Evolutionary conservation across 2,113 vertebrate species (phyloP), one percentile per base, ranked within the genome.

Genomic region (Gobiocypris rarus): DNA sequence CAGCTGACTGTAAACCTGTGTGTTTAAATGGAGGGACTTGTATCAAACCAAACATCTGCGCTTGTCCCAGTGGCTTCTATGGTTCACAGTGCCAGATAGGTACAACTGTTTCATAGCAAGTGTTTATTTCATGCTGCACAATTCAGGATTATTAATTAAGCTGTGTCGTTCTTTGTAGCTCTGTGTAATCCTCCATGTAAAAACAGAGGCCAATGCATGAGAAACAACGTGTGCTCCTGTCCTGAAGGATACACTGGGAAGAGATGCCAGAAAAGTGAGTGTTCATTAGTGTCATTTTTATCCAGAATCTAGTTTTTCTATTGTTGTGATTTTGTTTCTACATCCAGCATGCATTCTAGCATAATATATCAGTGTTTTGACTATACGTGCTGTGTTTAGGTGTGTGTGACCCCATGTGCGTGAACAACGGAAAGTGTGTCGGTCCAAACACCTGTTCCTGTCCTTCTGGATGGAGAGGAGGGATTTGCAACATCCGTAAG

Each of bases 11-110:
- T 89, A 92, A 92, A 54, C 96, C 97, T 0, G 85, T 97, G 4
- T 99, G 97, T 90, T 93, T 97, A 86, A 98, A 96, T 14, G 98
- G 96, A 89, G 97, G 97, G 54, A 94, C 92, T 7, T 99, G 96
- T 89, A 88, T 91, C 2, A 97, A 95, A 83, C 96, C 96, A 85
- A 91, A 95, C 76, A 82, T 92, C 89, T 98, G 97, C 34, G 86
- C 94, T 85, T 99, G 97, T 89, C 96, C 96, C 43, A 86, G 78
- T 70, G 96, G 97, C 89, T 99, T 99, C 92, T 98, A 96, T 59
- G 96, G 97, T 81, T 92, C 91, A 19, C 94, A 94, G 73, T 99
- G 96, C 93, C 96, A 98, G 88, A 97, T 96, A 70, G 96, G 97
- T 98, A 94, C 93, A 86, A 24, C 19, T 3, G 10, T 48, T 71